Evolutionary conservation across 2,888 invertebrate species (phyloP), one percentile per base, ranked within the genome.

Genomic region (Nephrotoma guestfalica): DNA sequence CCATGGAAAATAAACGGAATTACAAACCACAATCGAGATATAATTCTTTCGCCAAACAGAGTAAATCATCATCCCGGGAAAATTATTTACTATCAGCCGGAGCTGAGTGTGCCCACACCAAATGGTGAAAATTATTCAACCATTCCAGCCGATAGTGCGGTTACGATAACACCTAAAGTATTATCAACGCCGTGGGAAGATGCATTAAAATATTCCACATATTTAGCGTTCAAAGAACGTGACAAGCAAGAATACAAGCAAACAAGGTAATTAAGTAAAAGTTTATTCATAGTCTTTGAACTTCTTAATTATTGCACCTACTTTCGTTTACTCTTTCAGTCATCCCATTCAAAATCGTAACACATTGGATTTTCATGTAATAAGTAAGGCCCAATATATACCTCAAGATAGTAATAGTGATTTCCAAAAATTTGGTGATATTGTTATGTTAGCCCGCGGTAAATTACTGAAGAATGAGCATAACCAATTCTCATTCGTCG

Each of bases 151-250:
- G 43, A 83, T 15, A 43, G 30, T 86, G 57, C 83, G 6, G 30
- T 86, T 2, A 11, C 41, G 18, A n/a, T 5, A 6, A 85, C n/a
- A 51, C 9, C 42, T 4, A 83, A 71, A 13, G 47, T 86, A 83
- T n/a, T 85, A 4, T 86, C 51, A 5, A 84, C 43, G 13, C 92
- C 93, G 89, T 95, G 95, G 95, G 94, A 95, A 90, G 93, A 93
- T 87, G 94, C 95, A 2, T 90, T 95, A 47, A 93, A 94, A 87
- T 95, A 95, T 91, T 94, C 95, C 88, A 93, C 94, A 6, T 94
- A 94, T 89, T 92, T 95, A 88, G 94, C 95, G 1, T 92, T 95
- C 11, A 90, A 90, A 83, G 89, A 90, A 43, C 89, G 90, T 87
- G 88, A 89, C n/a, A 89, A 89, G 5, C 87, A 88, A 4, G 89